Base-by-base conservation (phyloP, 2,888 invertebrate species). In the Rotaria socialis region DNA sequence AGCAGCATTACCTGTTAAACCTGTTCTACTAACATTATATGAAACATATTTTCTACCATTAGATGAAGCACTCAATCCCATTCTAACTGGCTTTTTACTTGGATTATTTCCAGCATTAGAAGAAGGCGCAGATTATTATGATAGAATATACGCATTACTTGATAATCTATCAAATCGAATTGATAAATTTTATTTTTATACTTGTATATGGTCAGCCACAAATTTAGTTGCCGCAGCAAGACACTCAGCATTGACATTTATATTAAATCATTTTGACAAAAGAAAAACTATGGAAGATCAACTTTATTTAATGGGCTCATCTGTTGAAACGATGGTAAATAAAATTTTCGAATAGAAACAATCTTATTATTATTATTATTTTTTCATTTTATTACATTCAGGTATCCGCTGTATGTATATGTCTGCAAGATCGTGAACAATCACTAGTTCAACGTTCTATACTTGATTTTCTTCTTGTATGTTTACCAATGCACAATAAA, bases 1-100 rank as follows among this genome's bases (percentile, higher is more conserved):
- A 92, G 95, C 96, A 85, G 95, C 95, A 41, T 95, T 96, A 94
- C 95, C 94, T 91, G 96, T 96, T 52, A 94, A 95, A 89, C 95
- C 95, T 11, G 93, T 94, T 2, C 92, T 96, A 87, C 92, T 96
- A 88, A 93, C 93, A 84, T 93, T 96, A 85, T 96, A 96, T 90
- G 96, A 96, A 92, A 94, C 90, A 56, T 95, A 95, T 91, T 95
- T 96, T 92, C 94, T 96, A 85, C 95, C 95, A n/a, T 92, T 96
- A 88, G 94, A 95, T 67, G 94, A 94, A 88, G 47, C 60, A 19
- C 92, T 95, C 80, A 92, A 94, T 86, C 96, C 96, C 11, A 95
- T 95, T 0, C 91, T 96, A 56, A 94, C 95, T 90, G 96, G 96
- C 2, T 94, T 96, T 90, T 92, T 96, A 24, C 94, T 95, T 88